Evolutionary conservation across 1,140 invertebrate genomes (phyloP), one percentile per base, ranked within the genome.

Genomic region (Pemphigus obesinymphae): DNA sequence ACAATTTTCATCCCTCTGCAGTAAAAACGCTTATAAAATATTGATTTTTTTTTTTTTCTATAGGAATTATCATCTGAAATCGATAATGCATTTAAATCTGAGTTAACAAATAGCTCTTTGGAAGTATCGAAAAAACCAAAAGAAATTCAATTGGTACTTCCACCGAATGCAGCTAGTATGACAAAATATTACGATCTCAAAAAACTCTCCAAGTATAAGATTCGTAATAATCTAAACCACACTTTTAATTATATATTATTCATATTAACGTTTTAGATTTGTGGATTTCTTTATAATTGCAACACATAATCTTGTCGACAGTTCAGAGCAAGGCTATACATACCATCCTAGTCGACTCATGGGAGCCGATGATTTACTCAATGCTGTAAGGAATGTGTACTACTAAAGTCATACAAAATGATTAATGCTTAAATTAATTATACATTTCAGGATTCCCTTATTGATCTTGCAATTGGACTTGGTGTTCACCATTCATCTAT

Each of bases 291-390:
- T 93, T 86, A 89, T 91, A 55, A 85, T 93, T n/a, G 88, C 92
- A 45, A 93, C 92, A 13, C 89, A 93, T 82, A 92, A 91, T 58
- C 85, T 94, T 85, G 90, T 90, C 0, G 88, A 90, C 61, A 88
- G 89, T 63, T 90, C 90, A 81, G 91, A 91, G 84, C 87, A 84
- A 8, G 87, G 87, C 82, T 85, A 90, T 83, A 92, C 92, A 1
- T 94, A 91, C 85, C 93, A 94, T 86, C 92, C 92, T 0, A 93
- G 92, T 84, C 87, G 92, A 82, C 86, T 94, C 82, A 94, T 93
- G 87, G 93, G 93, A 4, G 85, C 93, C 29, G 92, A 92, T 87
- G 93, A 94, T 84, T 91, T 94, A 88, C 89, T 92, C 83, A 94
- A 94, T 84, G 91, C 92, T 76, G 92, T 92, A 87, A 90, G 89